Evolutionary conservation across 2,888 invertebrate species (phyloP), one percentile per base, ranked within the genome.

Genomic region (Apamea crenata): DNA sequence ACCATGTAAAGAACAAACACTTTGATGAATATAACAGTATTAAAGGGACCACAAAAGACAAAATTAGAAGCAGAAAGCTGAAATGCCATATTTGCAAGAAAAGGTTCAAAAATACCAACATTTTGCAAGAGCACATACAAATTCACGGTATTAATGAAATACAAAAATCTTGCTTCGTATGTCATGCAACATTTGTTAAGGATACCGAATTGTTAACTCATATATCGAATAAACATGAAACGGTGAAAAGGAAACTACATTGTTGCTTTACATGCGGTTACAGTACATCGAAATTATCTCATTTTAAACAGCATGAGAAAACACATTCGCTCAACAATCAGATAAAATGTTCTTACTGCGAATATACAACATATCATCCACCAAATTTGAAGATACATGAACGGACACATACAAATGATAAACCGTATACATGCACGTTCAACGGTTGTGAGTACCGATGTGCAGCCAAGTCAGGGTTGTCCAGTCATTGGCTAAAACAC

Each of bases 401-500:
- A 73, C 82, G 86, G 6, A 92, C 89, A 73, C 94, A 94, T 70
- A 89, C 83, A 2, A 82, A 85, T 67, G 68, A 80, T n/a, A 88
- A 87, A 77, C 88, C 86, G 0, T 88, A 87, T 69, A 2, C 4
- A 0, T 88, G 88, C 77, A 44, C 1, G 7, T 82, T 78, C 18
- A 67, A 66, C 0, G 66, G 76, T 50, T 88, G 88, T 77, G 70
- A 53, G 18, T 88, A 88, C 36, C 78, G 71, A 0, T 87, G 89
- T 77, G 65, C 89, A 25, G 85, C 93, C 0, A 91, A 89, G 72
- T 91, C 94, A 6, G 92, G 90, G 0, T 84, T 94, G 14, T 84
- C 81, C n/a, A 93, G 92, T 77, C 94, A 94, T 81, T 65, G 82
- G 63, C 76, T 94, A 12, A 92, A 91, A 82, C 94, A 94, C 87